phyloP scores from a whole-genome alignment of 2,888 invertebrate genomes.

The Cantharis nigra region DNA sequence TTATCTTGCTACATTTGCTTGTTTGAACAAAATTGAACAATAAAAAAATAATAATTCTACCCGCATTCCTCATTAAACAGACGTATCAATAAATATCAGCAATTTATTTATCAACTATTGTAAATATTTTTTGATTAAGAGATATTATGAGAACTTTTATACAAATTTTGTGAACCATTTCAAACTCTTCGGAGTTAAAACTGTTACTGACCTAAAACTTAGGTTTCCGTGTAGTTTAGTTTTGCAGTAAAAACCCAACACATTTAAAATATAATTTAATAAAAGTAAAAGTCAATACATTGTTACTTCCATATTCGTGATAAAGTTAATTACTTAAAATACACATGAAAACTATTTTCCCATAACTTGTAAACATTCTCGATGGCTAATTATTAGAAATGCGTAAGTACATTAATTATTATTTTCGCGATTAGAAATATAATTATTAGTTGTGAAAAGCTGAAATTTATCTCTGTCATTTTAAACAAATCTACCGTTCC shows the following conservation, averaged over 20 bases:
- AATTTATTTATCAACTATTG: too few species aligned
- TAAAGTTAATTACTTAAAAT: not conserved
- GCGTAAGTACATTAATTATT: not conserved
- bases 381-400: not conserved
- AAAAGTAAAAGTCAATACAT: not conserved
- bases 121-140: too few species aligned
- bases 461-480: not conserved
- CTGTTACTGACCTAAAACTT: not conserved
- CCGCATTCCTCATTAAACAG: too few species aligned
- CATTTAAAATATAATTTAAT: not conserved
- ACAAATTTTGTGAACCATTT: not conserved
- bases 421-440: not conserved
- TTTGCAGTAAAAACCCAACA: not conserved
- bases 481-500: not conserved
- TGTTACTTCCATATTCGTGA: not conserved
- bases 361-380: not conserved
- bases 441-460: not conserved
- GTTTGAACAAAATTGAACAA: too few species aligned
- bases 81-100: too few species aligned
- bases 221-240: not conserved
- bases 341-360: not conserved
- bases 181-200: not conserved
- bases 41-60: too few species aligned
- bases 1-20: too few species aligned
- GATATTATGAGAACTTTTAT: too few species aligned